Conservation (phyloP, 1,140 invertebrate genomes). For the Drosophila neocordata region DNA sequence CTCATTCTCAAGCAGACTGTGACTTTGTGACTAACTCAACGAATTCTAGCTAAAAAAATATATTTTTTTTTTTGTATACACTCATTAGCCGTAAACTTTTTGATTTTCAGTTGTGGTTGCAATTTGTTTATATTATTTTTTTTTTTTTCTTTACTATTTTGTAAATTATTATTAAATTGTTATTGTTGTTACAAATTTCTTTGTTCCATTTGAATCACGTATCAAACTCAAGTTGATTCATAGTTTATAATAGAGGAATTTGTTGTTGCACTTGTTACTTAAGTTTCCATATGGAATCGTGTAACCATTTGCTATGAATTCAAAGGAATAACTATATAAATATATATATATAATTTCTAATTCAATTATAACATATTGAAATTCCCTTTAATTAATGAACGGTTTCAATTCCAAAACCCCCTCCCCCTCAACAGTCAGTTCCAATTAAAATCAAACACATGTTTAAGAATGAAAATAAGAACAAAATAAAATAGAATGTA, state of each 20-base stretch:
- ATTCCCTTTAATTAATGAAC: not conserved
- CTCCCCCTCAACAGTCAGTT: not conserved
- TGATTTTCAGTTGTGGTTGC: not conserved
- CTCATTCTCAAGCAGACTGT: not conserved
- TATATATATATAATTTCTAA: conserved; percentile 7
- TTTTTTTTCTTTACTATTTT: not conserved
- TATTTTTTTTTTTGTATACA: no score
- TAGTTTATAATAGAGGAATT: not conserved
- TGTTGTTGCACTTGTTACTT: conserved; percentile 1
- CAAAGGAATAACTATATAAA: not conserved
- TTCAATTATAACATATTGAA: conserved; percentile 8
- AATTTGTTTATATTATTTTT: not conserved
- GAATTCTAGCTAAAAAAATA: conserved; percentile 10
- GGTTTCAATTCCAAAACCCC: not conserved
- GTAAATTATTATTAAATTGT: conserved; percentile 7
- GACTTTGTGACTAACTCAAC: conserved; percentile 5
- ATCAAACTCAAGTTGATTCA: conserved; percentile 3
- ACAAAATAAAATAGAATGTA: not conserved
- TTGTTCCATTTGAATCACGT: conserved; percentile 6
- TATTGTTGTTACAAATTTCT: not conserved
- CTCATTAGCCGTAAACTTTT: conserved; percentile 5
- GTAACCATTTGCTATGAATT: not conserved
- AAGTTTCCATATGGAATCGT: conserved; percentile 5
- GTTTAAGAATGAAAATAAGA: not conserved
- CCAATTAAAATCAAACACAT: conserved; percentile 52